Conservation (phyloP, 2,888 invertebrate species). For the Raillietiella orientalis region DNA sequence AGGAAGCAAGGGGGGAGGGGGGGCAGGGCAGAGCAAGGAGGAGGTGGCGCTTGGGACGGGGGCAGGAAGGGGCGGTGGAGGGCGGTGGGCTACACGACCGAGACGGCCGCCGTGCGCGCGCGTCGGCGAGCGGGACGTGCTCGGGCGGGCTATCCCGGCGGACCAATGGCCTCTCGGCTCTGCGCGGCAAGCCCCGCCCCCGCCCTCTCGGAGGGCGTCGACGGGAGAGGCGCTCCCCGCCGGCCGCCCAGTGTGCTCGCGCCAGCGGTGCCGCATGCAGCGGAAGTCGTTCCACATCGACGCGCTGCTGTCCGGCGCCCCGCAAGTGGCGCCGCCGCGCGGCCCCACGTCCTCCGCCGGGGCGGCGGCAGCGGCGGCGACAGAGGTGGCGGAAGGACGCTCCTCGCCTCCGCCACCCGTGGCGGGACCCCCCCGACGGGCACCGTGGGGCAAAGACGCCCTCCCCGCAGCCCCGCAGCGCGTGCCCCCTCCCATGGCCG, state of each 20-base stretch:
- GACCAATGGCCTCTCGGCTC: no score
- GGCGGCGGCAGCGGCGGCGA: conserved; percentile 1
- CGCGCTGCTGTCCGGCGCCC: conserved; percentile 33
- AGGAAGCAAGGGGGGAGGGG: conserved; percentile 1
- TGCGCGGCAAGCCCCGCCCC: no score
- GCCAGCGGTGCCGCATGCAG: no score
- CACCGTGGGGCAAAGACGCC: conserved; percentile 2
- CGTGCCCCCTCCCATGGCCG: no score
- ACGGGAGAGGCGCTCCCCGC: no score
- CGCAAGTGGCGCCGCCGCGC: conserved; percentile 9
- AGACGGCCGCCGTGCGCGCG: no score
- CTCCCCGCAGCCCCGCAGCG: conserved; percentile 3
- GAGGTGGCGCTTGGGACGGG: neutral
- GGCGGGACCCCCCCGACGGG: conserved; percentile 13
- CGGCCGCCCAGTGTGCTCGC: no score
- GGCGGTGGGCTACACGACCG: conserved; percentile 3
- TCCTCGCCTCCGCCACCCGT: conserved; percentile 5
- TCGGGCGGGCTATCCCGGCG: no score
- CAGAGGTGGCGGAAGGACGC: no score
- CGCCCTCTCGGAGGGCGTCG: no score
- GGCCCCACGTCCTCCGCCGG: conserved; percentile 7
- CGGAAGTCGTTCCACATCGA: conserved; percentile 71
- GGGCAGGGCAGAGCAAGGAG: neutral
- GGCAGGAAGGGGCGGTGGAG: neutral
- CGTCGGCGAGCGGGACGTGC: no score